These are phyloP conservation scores for Spatula clypeata DNA, from an alignment of 2,797 vertebrate genomes.

Conservation along the genomic window DNA sequence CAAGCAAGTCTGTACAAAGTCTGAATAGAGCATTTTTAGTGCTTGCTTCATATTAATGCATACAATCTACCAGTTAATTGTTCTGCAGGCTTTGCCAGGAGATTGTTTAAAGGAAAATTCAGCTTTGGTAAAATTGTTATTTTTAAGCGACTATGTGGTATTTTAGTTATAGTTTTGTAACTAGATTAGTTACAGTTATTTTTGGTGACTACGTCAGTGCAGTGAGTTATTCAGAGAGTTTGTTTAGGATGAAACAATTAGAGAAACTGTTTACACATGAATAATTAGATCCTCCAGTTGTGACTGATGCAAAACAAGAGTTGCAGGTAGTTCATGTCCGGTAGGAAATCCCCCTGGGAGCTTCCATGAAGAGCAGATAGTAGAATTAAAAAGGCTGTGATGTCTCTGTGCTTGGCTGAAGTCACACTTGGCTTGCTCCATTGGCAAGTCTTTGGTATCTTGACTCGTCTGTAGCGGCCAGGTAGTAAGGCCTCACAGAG, in stretches of 20 bases:
- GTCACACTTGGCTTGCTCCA: not conserved
- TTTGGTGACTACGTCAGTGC: conserved; percentile 2
- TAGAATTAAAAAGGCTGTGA: not conserved
- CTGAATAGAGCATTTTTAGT: conserved; percentile 64
- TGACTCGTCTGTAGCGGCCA: not conserved
- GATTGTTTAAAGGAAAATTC: conserved; percentile 48
- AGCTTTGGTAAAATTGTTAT: conserved; percentile 29
- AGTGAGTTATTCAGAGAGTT: conserved; percentile 10
- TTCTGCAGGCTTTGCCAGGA: conserved; percentile 8
- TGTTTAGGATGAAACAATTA: conserved; percentile 8
- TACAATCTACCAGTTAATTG: not conserved
- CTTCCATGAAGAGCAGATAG: not conserved
- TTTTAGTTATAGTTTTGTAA: conserved; percentile 50
- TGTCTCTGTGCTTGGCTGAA: rapidly evolving
- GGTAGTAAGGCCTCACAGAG: not conserved
- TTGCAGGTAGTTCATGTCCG: conserved; percentile 4
- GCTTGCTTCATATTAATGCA: conserved; percentile 27
- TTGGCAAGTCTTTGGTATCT: not conserved
- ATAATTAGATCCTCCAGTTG: not conserved
- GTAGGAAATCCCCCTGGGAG: not conserved
- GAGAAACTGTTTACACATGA: conserved; percentile 9
- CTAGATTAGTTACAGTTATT: conserved; percentile 16
- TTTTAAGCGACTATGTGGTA: conserved; percentile 20
- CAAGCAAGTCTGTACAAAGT: conserved; percentile 53
- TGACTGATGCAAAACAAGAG: not conserved